Conservation (phyloP, 2,888 invertebrate genomes). For the Scelioninae gen. 1 region DNA sequence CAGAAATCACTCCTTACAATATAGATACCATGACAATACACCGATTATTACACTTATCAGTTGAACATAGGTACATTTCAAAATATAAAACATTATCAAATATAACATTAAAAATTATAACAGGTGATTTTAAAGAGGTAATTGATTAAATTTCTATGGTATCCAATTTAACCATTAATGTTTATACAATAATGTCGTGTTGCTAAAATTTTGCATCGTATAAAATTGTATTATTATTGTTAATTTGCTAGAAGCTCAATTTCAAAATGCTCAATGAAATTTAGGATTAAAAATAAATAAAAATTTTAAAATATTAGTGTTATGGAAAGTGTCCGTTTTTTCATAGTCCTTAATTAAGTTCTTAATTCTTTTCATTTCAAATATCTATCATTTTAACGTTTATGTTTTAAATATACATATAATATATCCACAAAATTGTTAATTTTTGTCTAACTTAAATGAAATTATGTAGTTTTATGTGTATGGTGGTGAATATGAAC, state of each 20-base stretch:
- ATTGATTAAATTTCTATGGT: background rate
- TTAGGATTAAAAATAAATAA: too few species aligned
- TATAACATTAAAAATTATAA: background rate
- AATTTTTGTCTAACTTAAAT: slow-evolving; percentile 51
- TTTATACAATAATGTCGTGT: too few species aligned
- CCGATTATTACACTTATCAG: slow-evolving; percentile 76
- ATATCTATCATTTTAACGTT: too few species aligned
- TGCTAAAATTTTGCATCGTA: too few species aligned
- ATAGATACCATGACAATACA: slow-evolving; percentile 78
- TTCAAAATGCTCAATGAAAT: too few species aligned
- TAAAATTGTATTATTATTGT: too few species aligned
- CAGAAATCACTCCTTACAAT: slow-evolving; percentile 79
- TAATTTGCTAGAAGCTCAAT: too few species aligned
- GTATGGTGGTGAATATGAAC: slow-evolving; percentile 66
- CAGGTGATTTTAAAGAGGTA: background rate
- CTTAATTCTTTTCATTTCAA: too few species aligned
- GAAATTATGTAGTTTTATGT: slow-evolving; percentile 64
- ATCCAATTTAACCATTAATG: background rate
- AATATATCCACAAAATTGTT: slow-evolving; percentile 25
- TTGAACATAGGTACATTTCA: slow-evolving; percentile 71
- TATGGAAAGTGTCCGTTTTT: too few species aligned
- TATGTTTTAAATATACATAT: too few species aligned
- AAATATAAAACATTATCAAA: background rate
- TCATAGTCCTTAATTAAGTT: too few species aligned
- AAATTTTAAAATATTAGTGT: too few species aligned